These are phyloP conservation scores for Drosophila ogumai DNA, from an alignment of 1,140 invertebrate genomes.

Conservation along the genomic window DNA sequence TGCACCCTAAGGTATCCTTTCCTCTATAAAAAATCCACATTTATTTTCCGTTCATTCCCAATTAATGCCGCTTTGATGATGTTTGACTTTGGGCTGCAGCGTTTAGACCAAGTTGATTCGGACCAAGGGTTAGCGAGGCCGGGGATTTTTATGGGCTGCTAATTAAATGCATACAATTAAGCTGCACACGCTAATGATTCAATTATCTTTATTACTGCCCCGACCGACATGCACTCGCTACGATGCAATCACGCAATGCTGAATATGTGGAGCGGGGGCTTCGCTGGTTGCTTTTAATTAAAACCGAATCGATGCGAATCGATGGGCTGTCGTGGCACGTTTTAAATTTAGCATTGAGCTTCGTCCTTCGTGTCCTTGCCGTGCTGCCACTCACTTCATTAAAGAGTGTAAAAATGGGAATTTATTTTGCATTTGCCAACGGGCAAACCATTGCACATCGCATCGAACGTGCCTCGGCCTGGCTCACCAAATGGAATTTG, in stretches of 20 bases:
- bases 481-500: constrained; percentile 29
- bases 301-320: constrained; percentile 65
- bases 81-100: constrained; percentile 47
- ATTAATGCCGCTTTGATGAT: constrained; percentile 65
- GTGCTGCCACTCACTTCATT: constrained; percentile 60
- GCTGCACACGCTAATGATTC: constrained; percentile 77
- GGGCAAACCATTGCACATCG: constrained; percentile 1
- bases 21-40: neutral
- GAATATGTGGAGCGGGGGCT: constrained; percentile 43
- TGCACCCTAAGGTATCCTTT: neutral
- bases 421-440: constrained; percentile 68
- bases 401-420: constrained; percentile 74
- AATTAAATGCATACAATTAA: constrained; percentile 75
- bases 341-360: constrained; percentile 69
- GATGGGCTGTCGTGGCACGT: constrained; percentile 64
- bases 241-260: constrained; percentile 47
- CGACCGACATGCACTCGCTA: constrained; percentile 32
- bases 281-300: constrained; percentile 61
- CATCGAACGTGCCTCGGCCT: constrained; percentile 43
- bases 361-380: constrained; percentile 27
- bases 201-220: constrained; percentile 75
- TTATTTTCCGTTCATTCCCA: constrained; percentile 3
- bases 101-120: constrained; percentile 14
- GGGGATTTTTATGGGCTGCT: constrained; percentile 53
- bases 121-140: neutral